A percentile compares a stretch with the other conserved stretches of the same genome.
Conservation (phyloP, 2,113 vertebrate species). For the Rhea pennata region DNA sequence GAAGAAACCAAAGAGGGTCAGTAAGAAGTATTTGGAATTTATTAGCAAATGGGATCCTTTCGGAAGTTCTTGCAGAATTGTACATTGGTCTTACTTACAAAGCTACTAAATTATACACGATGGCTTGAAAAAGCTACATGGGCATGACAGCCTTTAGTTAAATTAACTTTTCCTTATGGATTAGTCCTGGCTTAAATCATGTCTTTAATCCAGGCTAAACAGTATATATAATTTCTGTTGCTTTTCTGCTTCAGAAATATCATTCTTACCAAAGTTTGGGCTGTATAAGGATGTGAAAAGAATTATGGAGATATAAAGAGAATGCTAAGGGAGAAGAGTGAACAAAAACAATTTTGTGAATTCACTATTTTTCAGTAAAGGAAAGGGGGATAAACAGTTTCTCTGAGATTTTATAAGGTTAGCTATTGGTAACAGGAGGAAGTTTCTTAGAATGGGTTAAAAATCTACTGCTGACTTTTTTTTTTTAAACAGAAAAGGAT, state of each 20-base stretch:
- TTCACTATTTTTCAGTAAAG: background rate
- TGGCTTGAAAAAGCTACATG: background rate
- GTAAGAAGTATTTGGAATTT: conserved; percentile 28
- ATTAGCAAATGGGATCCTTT: background rate
- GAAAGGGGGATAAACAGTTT: background rate
- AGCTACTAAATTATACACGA: background rate
- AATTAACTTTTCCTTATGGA: conserved; percentile 15
- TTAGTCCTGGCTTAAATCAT: background rate
- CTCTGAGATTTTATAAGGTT: background rate
- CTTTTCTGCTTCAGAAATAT: conserved; percentile 17
- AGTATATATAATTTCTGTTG: background rate
- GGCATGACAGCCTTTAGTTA: conserved; percentile 7
- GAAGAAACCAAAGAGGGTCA: background rate
- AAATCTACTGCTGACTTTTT: background rate
- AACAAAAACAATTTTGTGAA: background rate
- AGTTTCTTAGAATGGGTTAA: conserved; percentile 26
- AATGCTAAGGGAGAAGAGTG: background rate
- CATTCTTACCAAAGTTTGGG: background rate
- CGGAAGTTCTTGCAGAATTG: conserved; percentile 9
- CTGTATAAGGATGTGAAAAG: background rate
- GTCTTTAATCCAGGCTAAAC: background rate
- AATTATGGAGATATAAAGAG: background rate
- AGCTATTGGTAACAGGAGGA: background rate
- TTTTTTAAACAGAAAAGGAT: conserved; percentile 7
- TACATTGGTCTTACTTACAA: background rate